A percentile compares a stretch with the other conserved stretches of the same genome.
phyloP scores from a whole-genome alignment of 2,888 invertebrate genomes.

The Drosophila neonasuta region DNA sequence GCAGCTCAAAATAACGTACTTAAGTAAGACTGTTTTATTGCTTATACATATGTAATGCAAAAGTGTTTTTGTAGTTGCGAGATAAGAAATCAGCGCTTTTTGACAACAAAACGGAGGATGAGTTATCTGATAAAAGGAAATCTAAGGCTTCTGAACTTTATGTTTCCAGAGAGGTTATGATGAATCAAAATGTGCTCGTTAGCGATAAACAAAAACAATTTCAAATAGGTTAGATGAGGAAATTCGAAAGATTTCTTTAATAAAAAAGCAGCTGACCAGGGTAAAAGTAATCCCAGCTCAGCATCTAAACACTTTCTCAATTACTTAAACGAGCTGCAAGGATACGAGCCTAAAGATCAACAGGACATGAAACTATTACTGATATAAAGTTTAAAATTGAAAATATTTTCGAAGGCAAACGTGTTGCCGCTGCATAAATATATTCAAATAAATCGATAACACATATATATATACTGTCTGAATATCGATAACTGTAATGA shows the following conservation, averaged over 20 bases:
- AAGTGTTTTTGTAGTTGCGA: background rate
- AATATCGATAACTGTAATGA: background rate
- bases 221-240: background rate
- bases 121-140: background rate
- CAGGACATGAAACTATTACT: background rate
- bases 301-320: background rate
- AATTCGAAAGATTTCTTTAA: background rate
- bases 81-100: background rate
- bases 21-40: background rate
- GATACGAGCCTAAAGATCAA: background rate
- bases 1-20: background rate
- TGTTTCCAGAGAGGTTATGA: background rate
- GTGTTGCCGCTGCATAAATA: no score
- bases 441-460: conserved; percentile 1
- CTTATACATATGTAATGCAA: background rate
- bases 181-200: background rate
- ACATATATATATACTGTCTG: background rate
- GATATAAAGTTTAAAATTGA: background rate
- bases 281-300: background rate
- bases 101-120: background rate
- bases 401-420: background rate
- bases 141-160: background rate
- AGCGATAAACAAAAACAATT: background rate
- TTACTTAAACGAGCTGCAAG: background rate
- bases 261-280: background rate